phyloP scores from a whole-genome alignment of 2,888 invertebrate species.

The Calliphora vomitoria region DNA sequence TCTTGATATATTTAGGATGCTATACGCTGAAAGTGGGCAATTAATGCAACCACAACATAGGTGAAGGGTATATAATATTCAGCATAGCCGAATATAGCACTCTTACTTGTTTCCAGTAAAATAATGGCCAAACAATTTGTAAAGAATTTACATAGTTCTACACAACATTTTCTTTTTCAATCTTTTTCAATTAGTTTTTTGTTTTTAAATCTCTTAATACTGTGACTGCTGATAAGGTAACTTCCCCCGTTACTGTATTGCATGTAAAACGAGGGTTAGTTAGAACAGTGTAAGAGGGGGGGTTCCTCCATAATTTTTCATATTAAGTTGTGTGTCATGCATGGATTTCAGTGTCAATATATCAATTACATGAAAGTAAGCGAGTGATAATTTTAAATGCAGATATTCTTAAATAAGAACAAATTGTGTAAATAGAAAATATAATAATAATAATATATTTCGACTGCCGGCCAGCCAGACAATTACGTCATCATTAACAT shows the following conservation, averaged over 20 bases:
- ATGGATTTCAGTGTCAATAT: slow-evolving; percentile 55
- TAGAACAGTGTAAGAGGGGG: background rate
- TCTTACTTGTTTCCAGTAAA: too few species aligned
- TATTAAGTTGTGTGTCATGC: slow-evolving; percentile 15
- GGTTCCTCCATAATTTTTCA: background rate
- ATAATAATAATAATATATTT: slow-evolving; percentile 2
- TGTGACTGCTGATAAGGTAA: background rate
- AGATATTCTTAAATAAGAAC: slow-evolving; percentile 3
- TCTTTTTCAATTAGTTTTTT: too few species aligned
- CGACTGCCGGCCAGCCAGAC: background rate
- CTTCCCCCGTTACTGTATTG: background rate
- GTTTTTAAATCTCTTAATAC: background rate
- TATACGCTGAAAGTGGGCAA: too few species aligned
- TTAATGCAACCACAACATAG: too few species aligned
- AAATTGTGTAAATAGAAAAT: background rate
- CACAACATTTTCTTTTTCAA: too few species aligned
- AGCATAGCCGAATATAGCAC: too few species aligned
- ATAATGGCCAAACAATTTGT: too few species aligned
- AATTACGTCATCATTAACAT: slow-evolving; percentile 7
- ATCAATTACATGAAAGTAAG: slow-evolving; percentile 42
- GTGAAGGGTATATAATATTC: too few species aligned
- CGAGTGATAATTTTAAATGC: slow-evolving; percentile 17
- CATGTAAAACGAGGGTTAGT: background rate
- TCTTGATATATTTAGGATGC: too few species aligned
- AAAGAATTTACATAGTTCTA: too few species aligned